Percentiles rank a stretch among this genome's conserved stretches.
Conservation (phyloP, 2,113 vertebrate genomes). For the Meriones unguiculatus region DNA sequence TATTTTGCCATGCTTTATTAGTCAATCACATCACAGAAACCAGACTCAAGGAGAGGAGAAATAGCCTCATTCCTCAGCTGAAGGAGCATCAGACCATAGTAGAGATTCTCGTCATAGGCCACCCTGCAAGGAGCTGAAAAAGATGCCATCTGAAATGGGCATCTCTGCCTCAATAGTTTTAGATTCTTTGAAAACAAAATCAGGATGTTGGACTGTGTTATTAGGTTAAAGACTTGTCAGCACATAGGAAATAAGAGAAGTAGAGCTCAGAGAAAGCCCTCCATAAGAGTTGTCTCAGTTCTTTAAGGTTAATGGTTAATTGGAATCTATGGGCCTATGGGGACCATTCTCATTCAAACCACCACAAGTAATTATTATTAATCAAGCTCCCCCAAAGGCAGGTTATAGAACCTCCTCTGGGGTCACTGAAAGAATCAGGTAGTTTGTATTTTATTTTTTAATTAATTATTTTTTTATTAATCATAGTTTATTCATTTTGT, state of each 20-base stretch:
- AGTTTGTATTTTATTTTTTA: slow-evolving; percentile 8
- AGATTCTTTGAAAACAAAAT: background rate
- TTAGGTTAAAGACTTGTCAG: background rate
- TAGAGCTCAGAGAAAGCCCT: background rate
- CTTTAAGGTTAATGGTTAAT: background rate
- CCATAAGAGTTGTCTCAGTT: background rate
- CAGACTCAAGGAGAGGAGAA: background rate
- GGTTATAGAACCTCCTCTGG: background rate
- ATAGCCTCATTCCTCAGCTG: background rate
- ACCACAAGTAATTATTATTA: background rate
- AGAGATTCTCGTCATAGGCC: background rate
- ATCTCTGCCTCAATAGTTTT: background rate
- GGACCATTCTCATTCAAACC: background rate
- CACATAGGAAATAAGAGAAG: background rate
- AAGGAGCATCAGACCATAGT: background rate
- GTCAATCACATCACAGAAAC: background rate
- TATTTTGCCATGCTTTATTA: background rate
- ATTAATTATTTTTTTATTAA: too few species aligned
- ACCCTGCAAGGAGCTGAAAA: background rate
- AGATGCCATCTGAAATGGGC: background rate
- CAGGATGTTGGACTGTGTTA: background rate
- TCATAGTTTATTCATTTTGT: too few species aligned
- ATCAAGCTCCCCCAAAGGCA: background rate
- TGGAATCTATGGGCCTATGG: background rate
- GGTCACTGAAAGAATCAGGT: background rate